These are phyloP conservation scores for Euura saliciscinereae DNA, from an alignment of 1,140 invertebrate genomes.

Conservation along the genomic window DNA sequence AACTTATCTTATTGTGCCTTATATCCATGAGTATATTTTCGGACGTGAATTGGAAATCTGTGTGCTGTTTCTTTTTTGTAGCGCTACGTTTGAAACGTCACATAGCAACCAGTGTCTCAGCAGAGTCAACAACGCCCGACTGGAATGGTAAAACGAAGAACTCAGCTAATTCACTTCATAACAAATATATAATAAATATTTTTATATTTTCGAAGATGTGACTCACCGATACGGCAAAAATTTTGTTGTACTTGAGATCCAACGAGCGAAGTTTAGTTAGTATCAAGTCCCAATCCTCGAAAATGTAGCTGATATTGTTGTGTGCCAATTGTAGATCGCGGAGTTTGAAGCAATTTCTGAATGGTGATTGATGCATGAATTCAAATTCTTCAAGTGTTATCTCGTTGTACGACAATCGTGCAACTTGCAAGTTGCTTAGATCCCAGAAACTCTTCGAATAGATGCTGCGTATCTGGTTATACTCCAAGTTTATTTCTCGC, in stretches of 20 bases:
- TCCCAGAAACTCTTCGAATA: slow-evolving; percentile 48
- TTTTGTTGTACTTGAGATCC: slow-evolving; percentile 65
- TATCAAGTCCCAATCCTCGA: slow-evolving; percentile 62
- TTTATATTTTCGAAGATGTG: background rate
- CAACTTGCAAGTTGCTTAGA: slow-evolving; percentile 50
- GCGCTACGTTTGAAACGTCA: too few relatives aligned
- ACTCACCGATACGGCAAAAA: slow-evolving; percentile 39
- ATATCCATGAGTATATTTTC: too few relatives aligned
- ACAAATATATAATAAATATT: background rate
- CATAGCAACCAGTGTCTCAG: too few relatives aligned
- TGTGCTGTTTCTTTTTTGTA: too few relatives aligned
- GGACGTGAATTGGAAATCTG: too few relatives aligned
- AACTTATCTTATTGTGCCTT: too few relatives aligned
- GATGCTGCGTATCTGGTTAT: slow-evolving; percentile 52
- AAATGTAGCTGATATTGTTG: slow-evolving; percentile 66
- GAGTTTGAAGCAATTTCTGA: slow-evolving; percentile 58
- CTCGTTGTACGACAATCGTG: slow-evolving; percentile 61
- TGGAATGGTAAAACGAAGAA: too few relatives aligned
- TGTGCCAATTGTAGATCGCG: slow-evolving; percentile 65
- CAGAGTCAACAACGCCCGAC: too few relatives aligned
- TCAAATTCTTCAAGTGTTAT: slow-evolving; percentile 49
- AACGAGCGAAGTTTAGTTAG: slow-evolving; percentile 56
- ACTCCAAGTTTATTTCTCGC: slow-evolving; percentile 51
- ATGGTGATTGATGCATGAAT: slow-evolving; percentile 54
- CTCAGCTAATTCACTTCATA: background rate